A percentile compares a stretch with the other conserved stretches of the same genome.
Conservation (phyloP, 2,888 invertebrate genomes). For the Athalia cordata region DNA sequence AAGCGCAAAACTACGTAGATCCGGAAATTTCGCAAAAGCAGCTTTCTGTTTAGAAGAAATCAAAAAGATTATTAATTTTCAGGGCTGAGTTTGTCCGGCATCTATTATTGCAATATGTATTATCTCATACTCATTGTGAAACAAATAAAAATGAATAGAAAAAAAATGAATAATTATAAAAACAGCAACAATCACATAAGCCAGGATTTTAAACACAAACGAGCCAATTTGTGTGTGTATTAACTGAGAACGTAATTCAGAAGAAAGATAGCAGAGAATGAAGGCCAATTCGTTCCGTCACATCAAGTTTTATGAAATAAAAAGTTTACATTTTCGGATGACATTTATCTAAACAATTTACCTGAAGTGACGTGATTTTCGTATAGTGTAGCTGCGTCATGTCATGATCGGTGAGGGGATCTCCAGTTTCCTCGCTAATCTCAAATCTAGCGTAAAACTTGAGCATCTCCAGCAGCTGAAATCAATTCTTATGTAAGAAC, state of each 20-base stretch:
- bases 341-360: slow-evolving; percentile 62
- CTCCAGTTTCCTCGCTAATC: slow-evolving; percentile 97
- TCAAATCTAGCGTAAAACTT: slow-evolving; percentile 98
- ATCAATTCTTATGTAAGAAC: slow-evolving; percentile 54
- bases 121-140: no score
- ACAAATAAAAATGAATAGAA: no score
- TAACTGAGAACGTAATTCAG: no score
- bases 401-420: slow-evolving; percentile 93
- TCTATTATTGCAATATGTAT: no score
- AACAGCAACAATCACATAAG: no score
- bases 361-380: slow-evolving; percentile 92
- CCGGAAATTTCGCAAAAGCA: slow-evolving; percentile 92
- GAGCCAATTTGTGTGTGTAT: no score
- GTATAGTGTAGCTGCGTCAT: slow-evolving; percentile 96
- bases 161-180: no score
- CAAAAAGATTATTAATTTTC: background rate
- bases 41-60: slow-evolving; percentile 81
- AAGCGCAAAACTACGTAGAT: slow-evolving; percentile 89
- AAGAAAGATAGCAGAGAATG: no score
- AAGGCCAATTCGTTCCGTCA: no score
- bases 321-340: background rate
- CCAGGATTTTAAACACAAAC: no score
- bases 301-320: no score
- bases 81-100: background rate
- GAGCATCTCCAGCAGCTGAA: slow-evolving; percentile 93